Base-by-base conservation (phyloP, 2,113 vertebrate genomes). In the Trematomus loennbergii region DNA sequence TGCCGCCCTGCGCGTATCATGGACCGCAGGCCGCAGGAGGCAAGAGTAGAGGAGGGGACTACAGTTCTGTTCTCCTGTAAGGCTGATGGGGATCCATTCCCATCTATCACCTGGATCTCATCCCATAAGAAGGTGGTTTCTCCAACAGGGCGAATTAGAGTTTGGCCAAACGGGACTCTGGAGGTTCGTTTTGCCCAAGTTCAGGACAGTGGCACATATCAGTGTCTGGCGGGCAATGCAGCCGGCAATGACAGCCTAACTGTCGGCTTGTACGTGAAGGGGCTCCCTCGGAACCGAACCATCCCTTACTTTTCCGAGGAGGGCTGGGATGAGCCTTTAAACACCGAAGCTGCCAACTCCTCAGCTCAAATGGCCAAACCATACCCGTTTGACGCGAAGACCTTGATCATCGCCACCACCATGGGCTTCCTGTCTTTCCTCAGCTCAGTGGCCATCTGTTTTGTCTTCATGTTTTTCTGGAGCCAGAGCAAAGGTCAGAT, bases 401-500 rank as follows among this genome's bases (percentile, higher is more conserved):
- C 96, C 0, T 89, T 97, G 46, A 92, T 94, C n/a, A 96, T 97
- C 25, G 96, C 97, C 82, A 94, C 96, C 52, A 96, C 95, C 1
- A 96, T 97, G 68, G 97, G 97, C 29, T 95, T 96, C 72, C 93
- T 97, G 70, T 97, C 96, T 2, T 98, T 98, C 81, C 93, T 98
- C 57, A 96, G 96, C 84, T 97, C 97, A 0, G 96, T 97, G 29
- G 94, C 93, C 48, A 93, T 97, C 57, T 98, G 97, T 78, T 98
- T 98, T 46, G 89, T 96, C 53, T 96, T 97, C 82, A 97, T 98
- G 81, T 96, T 96, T 79, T 95, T 97, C 81, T 98, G 96, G 97
- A 97, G 96, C 80, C 96, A 96, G 82, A 95, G 96, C 87, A 96
- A 95, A 75, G 97, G 97, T 16, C 95, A 95, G 62, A 96, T 97